Evolutionary conservation across 1,140 invertebrate genomes (phyloP).

Genomic region (Rhagoletis zephyria): DNA sequence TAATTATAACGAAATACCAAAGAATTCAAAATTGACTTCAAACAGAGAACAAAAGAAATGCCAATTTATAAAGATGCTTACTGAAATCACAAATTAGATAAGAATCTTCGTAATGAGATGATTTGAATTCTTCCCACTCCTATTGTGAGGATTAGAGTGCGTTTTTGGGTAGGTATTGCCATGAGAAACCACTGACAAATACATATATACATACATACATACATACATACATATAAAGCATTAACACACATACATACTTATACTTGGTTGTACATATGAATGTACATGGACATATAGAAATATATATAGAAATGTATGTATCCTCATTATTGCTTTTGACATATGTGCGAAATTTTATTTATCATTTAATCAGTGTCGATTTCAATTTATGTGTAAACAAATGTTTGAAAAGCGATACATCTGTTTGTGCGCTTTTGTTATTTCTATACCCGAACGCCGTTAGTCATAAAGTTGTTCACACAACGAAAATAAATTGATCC

Average conservation of each 20-base stretch:
- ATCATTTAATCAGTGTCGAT: constrained; percentile 14
- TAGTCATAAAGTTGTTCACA: no score
- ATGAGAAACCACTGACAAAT: constrained; percentile 21
- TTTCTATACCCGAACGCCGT: no score
- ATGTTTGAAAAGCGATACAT: not conserved
- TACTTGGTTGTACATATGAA: no score
- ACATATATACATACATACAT: no score
- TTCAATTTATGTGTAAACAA: constrained; percentile 4
- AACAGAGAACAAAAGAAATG: constrained; percentile 31
- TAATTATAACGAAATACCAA: constrained; percentile 36
- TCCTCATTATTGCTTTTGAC: constrained; percentile 1
- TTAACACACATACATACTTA: not conserved
- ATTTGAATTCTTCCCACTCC: constrained; percentile 40
- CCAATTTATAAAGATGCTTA: constrained; percentile 44
- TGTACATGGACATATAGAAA: no score
- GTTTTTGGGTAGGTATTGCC: not conserved
- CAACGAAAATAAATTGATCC: no score
- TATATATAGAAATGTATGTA: no score
- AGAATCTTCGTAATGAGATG: constrained; percentile 42
- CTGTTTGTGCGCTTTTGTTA: no score
- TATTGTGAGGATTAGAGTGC: constrained; percentile 9
- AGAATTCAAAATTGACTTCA: constrained; percentile 40
- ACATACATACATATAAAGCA: not conserved
- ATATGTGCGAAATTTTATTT: constrained; percentile 51
- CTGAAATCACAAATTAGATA: constrained; percentile 39